Percentiles rank a stretch among this genome's conserved stretches.
phyloP scores from a whole-genome alignment of 2,113 vertebrate species.

The Symphodus melops region DNA sequence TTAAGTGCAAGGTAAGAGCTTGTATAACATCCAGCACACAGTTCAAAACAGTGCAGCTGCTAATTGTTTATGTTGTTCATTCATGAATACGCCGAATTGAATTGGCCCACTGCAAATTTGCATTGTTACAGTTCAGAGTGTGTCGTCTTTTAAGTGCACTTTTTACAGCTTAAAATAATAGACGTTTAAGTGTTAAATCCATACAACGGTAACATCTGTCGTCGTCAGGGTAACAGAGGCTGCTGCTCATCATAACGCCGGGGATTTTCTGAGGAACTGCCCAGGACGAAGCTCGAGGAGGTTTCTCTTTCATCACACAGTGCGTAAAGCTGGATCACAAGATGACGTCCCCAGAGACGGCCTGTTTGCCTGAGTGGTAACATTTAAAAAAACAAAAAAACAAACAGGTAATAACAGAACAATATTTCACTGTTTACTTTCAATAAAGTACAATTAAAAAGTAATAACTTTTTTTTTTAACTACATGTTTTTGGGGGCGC shows the following conservation, averaged over 20 bases:
- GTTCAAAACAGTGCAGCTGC: not conserved
- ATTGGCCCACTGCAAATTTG: not conserved
- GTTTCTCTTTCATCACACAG: slow-evolving; percentile 1
- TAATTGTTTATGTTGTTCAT: not conserved
- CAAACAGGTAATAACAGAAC: slow-evolving; percentile 32
- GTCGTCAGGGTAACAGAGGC: not conserved
- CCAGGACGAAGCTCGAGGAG: not conserved
- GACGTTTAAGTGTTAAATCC: not conserved
- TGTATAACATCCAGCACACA: not conserved
- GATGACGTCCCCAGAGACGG: not conserved
- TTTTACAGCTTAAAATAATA: not conserved
- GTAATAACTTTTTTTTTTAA: not conserved
- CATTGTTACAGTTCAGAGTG: slow-evolving; percentile 3
- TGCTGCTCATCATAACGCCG: not conserved
- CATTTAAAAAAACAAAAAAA: not conserved
- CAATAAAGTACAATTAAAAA: not conserved
- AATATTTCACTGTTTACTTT: not conserved
- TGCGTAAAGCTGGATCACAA: not conserved
- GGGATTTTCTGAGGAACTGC: slow-evolving; percentile 34
- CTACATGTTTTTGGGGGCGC: not conserved
- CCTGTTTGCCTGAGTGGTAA: not conserved
- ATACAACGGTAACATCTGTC: slow-evolving; percentile 1
- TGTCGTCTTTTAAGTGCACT: not conserved
- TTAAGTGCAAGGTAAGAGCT: slow-evolving; percentile 20
- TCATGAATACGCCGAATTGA: not conserved